phyloP scores from a whole-genome alignment of 1,140 invertebrate species.

The Drosophila mojavensis region DNA sequence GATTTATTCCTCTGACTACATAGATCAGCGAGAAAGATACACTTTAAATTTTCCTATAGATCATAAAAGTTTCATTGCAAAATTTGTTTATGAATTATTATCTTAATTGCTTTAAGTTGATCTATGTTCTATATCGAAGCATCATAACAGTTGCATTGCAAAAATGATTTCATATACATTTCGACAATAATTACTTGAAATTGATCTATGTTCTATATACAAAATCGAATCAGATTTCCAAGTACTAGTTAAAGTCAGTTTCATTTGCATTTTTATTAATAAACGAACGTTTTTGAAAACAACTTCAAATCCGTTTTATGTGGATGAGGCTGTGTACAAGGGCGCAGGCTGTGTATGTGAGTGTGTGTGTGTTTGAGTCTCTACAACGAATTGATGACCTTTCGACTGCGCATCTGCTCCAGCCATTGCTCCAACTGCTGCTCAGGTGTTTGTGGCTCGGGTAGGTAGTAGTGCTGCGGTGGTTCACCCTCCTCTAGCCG shows the following conservation, averaged over 20 bases:
- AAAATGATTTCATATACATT: too few relatives aligned
- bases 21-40: too few relatives aligned
- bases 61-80: too few relatives aligned
- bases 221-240: too few relatives aligned
- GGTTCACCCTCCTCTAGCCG: slow-evolving; percentile 95
- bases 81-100: too few relatives aligned
- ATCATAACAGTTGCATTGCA: too few relatives aligned
- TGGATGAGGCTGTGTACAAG: not conserved
- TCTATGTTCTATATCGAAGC: too few relatives aligned
- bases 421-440: slow-evolving; percentile 91
- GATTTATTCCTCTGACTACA: too few relatives aligned
- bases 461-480: slow-evolving; percentile 92
- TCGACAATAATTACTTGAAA: too few relatives aligned
- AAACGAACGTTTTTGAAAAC: slow-evolving; percentile 42
- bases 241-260: not conserved
- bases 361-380: not conserved
- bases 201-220: too few relatives aligned
- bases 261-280: slow-evolving; percentile 34
- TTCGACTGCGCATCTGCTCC: slow-evolving; percentile 88
- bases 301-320: slow-evolving; percentile 16
- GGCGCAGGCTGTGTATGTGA: not conserved
- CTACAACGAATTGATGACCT: slow-evolving; percentile 89
- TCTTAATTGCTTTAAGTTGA: too few relatives aligned
- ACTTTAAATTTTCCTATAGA: too few relatives aligned
- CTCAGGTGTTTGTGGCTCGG: slow-evolving; percentile 87